Evolutionary conservation across 2,797 vertebrate genomes (phyloP).

Genomic region (Sebastes umbrosus): DNA sequence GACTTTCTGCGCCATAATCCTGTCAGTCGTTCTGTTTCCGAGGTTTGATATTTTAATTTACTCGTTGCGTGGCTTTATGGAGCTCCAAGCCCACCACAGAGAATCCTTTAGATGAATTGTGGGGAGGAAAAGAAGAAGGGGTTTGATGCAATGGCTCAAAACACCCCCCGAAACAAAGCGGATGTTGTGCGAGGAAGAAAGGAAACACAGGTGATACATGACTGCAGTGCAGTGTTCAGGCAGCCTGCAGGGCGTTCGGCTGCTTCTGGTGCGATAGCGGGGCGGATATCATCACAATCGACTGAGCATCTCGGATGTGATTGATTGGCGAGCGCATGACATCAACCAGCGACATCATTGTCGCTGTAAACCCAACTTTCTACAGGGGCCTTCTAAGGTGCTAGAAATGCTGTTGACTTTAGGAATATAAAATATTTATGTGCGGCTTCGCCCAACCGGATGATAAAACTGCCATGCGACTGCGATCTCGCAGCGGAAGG

Average conservation of each 20-base stretch:
- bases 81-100: constrained; percentile 49
- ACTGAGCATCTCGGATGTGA: not conserved
- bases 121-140: not conserved
- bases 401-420: constrained; percentile 44
- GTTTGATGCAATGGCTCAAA: constrained; percentile 4
- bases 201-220: constrained; percentile 48
- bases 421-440: constrained; percentile 68
- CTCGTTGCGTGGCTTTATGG: constrained; percentile 48
- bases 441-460: constrained; percentile 32
- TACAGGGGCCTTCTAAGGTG: not conserved
- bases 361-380: constrained; percentile 4
- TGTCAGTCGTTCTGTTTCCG: constrained; percentile 63
- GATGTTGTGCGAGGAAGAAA: not conserved
- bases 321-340: not conserved
- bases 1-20: constrained; percentile 69
- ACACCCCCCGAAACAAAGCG: constrained; percentile 5
- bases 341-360: not conserved
- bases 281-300: not conserved
- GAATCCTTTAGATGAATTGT: constrained; percentile 30
- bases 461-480: constrained; percentile 59
- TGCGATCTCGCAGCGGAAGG: constrained; percentile 38
- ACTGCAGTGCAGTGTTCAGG: constrained; percentile 23
- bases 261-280: constrained; percentile 41
- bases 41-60: constrained; percentile 74
- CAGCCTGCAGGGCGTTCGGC: constrained; percentile 38